Base-by-base conservation (phyloP, 2,888 invertebrate genomes). In the Megaustenia siamemsis region DNA sequence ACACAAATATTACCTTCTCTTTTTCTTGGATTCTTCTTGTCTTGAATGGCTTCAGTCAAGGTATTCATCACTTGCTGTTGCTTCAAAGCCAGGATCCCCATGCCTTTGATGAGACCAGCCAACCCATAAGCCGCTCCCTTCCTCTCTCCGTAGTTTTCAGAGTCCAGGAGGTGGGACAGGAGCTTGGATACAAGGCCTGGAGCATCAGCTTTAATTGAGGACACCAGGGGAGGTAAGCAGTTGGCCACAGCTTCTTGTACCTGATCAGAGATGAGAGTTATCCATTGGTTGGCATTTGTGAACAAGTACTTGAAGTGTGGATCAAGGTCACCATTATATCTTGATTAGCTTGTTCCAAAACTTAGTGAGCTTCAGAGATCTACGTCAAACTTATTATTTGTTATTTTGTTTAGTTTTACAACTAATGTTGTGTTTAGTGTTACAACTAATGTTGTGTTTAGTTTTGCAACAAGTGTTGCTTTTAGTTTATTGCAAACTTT, bases 161-260 rank as follows among this genome's bases (percentile, higher is more conserved):
- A 93, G 83, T 93, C 92, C 63, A 94, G 89, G 32, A 94, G 89
- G 18, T 93, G 89, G 15, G 90, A 88, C 86, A 94, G 95, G 56
- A 99, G 95, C 93, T 97, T 97, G 92, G 97, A 96, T 77, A 99
- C 96, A 91, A 98, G 96, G 82, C 96, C 96, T 0, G 97, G 97
- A 3, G 98, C 97, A 91, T 98, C 98, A 69, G 97, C 97, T 93
- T 97, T 97, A 35, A 99, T 96, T 0, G 98, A 97, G 0, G 97
- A 97, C 88, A 99, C 97, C 86, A 99, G 94, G 90, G 97, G 97
- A 0, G 99, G 98, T 87, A 99, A 95, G 93, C 99, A 99, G 94
- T 98, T 97, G 71, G 98, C 97, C 0, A 99, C 99, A 0, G 99
- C 97, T 94, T 98, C 98, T 95, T 99, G 99, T 0, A 99, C 98